Evolutionary conservation across 2,797 vertebrate genomes (phyloP), one percentile per base, ranked within the genome.

Genomic region (Myotis pilosus): DNA sequence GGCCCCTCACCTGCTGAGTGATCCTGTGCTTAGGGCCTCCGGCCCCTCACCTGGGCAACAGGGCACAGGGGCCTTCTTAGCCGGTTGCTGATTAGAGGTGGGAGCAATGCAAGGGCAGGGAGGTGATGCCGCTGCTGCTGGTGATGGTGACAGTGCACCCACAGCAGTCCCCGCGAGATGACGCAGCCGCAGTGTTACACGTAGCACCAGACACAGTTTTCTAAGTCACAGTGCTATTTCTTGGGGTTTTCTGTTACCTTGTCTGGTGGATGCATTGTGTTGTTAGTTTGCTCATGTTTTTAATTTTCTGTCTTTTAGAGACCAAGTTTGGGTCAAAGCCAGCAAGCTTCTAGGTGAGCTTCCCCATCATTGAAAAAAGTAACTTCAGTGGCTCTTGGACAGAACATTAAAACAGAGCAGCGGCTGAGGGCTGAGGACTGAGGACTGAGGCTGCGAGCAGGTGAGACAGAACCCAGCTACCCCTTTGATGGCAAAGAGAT

Each of bases 161-260:
- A 6, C 8, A 7, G 36, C 0, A 30, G n/a, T 3, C 22, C 10
- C 2, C 1, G 57, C 7, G 33, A 30, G 30, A 44, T 23, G 0
- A n/a, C 28, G 23, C 30, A 64, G 53, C 28, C 3, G 4, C 17
- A 33, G 60, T 62, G 25, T 30, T 15, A 9, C 9, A 41, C 0
- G 66, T 1, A 4, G 9, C 8, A 15, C 36, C 44, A 10, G 1
- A 7, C 11, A 0, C 10, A 3, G 33, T 53, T 60, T 75, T 49
- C 69, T 89, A 19, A 66, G 38, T 13, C 0, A 33, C 51, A 22
- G 10, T 4, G 30, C 16, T 38, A 13, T 12, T 17, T 68, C 66
- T n/a, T 44, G 22, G 20, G 78, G 79, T n/a, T 41, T 38, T 38
- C 57, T 64, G 28, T 44, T 66, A 57, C 78, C 71, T 28, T 49